Evolutionary conservation across 2,113 vertebrate genomes (phyloP).

Genomic region (Phrynocephalus versicolor): DNA sequence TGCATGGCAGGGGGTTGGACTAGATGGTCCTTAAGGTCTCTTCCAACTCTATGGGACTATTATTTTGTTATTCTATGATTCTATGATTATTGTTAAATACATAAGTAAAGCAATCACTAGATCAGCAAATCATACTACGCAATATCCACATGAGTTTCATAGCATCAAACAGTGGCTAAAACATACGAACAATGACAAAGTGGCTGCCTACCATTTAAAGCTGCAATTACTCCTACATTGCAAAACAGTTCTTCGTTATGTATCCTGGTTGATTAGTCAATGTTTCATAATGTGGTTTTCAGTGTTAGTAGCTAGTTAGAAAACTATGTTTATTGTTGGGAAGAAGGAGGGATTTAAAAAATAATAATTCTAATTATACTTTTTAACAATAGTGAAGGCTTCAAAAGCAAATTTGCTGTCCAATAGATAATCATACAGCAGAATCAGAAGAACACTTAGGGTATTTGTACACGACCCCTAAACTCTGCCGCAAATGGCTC

Average conservation of each 20-base stretch:
- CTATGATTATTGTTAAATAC: no score
- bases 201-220: neutral
- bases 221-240: neutral
- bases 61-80: no score
- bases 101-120: no score
- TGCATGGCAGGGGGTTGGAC: no score
- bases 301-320: neutral
- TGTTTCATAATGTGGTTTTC: neutral
- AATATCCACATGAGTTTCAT: neutral
- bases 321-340: neutral
- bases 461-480: no score
- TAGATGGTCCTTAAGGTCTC: no score
- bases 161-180: neutral
- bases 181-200: neutral
- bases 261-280: neutral
- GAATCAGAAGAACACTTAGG: neutral
- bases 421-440: neutral
- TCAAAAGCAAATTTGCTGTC: neutral
- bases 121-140: neutral
- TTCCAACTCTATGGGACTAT: no score
- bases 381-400: neutral
- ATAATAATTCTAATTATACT: neutral
- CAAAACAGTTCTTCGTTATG: neutral
- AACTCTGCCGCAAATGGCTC: no score
- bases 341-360: no score